These are phyloP conservation scores for Cylindroiulus punctatus DNA, from an alignment of 2,888 invertebrate species.

Conservation along the genomic window DNA sequence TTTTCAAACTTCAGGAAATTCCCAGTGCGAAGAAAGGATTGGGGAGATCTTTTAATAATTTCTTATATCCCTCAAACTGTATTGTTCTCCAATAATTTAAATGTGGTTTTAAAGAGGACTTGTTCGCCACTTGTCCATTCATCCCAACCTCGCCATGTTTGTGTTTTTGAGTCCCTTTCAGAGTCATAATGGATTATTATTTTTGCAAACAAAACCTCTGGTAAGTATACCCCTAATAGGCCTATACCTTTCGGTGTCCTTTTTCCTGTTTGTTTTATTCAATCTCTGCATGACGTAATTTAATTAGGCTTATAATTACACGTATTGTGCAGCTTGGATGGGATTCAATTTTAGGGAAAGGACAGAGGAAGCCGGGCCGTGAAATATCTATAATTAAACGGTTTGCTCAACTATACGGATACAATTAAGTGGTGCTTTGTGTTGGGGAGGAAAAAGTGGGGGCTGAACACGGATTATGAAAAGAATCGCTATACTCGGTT, in stretches of 20 bases:
- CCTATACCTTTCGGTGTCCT: neutral
- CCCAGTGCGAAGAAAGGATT: neutral
- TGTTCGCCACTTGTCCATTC: neutral
- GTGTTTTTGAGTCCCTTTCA: neutral
- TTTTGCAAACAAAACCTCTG: neutral
- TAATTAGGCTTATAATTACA: neutral
- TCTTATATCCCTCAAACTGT: neutral
- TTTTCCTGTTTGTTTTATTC: neutral
- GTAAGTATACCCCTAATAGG: neutral
- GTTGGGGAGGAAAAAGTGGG: neutral
- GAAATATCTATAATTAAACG: slow-evolving; percentile 1
- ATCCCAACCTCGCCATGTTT: neutral
- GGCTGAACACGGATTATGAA: neutral
- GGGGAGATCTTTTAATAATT: neutral
- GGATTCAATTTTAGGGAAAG: neutral
- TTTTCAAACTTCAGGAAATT: neutral
- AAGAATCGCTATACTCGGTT: neutral
- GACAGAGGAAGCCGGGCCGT: neutral
- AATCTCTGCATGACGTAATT: neutral
- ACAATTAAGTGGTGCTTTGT: neutral
- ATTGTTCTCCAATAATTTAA: neutral
- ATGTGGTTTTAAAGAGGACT: neutral
- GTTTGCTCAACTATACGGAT: neutral
- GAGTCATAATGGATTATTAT: neutral
- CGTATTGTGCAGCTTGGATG: neutral